Evolutionary conservation across 2,888 invertebrate genomes (phyloP).

Genomic region (Epicampocera succincta): DNA sequence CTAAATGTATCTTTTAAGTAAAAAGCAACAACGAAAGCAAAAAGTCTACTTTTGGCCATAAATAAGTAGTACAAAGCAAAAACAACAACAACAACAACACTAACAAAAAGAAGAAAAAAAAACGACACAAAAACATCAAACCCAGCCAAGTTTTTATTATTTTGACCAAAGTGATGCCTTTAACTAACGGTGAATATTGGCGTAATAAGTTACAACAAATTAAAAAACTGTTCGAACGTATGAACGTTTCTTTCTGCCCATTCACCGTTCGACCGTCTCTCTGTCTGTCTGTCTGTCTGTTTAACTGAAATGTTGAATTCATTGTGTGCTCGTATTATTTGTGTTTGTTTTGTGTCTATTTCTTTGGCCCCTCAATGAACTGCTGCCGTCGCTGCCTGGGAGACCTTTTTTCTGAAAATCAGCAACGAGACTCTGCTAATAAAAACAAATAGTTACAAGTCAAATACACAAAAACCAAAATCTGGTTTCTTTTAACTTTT

Average conservation of each 20-base stretch:
- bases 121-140: conserved; percentile 48
- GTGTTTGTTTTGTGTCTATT: conserved; percentile 19
- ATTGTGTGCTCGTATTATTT: conserved; percentile 17
- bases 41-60: conserved; percentile 31
- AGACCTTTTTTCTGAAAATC: conserved; percentile 6
- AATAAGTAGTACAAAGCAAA: conserved; percentile 31
- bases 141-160: conserved; percentile 33
- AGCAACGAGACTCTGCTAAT: conserved; percentile 14
- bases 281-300: neutral
- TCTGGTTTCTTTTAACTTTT: conserved; percentile 29
- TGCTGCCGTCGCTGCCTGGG: neutral
- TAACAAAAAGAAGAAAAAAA: no score
- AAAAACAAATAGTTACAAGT: conserved; percentile 38
- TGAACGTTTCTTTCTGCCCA: neutral
- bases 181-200: conserved; percentile 51
- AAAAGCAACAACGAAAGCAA: conserved; percentile 16
- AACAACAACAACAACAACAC: neutral
- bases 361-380: conserved; percentile 29
- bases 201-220: conserved; percentile 62
- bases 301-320: conserved; percentile 2
- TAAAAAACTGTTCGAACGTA: conserved; percentile 76
- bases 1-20: conserved; percentile 33
- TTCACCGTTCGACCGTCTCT: neutral
- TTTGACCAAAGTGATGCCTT: conserved; percentile 42
- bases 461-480: conserved; percentile 22